phyloP scores from a whole-genome alignment of 35 echinoderm and acorn worm genomes.

The Stichopus chloronotus region DNA sequence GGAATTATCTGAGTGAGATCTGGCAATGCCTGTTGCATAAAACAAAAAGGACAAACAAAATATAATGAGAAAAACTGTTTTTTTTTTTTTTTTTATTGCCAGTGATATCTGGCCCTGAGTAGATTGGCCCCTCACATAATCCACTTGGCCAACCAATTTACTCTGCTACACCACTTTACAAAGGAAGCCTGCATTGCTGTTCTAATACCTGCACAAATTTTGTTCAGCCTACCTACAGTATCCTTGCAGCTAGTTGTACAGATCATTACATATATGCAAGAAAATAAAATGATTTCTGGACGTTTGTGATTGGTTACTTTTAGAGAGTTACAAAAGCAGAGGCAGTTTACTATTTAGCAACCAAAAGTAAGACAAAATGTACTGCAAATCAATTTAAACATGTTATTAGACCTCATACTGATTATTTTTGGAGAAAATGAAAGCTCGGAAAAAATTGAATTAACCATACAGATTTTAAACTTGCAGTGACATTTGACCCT shows the following conservation, averaged over 20 bases:
- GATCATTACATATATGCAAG: background rate
- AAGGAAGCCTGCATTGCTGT: background rate
- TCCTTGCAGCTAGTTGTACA: background rate
- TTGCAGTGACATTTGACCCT: too few species aligned
- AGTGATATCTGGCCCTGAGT: conserved; percentile 13
- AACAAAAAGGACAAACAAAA: background rate
- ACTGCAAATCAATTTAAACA: background rate
- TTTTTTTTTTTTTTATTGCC: background rate
- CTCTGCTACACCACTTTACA: background rate
- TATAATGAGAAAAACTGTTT: background rate
- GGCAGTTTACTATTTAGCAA: background rate
- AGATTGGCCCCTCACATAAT: background rate
- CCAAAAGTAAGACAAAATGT: background rate
- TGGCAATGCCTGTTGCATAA: background rate
- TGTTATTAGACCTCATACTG: too few species aligned
- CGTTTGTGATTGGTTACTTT: background rate
- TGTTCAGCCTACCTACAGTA: background rate
- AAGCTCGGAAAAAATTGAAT: too few species aligned
- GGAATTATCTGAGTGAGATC: conserved; percentile 11
- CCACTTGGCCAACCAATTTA: conserved; percentile 6
- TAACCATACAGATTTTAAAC: too few species aligned
- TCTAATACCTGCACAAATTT: background rate
- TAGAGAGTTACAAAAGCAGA: background rate
- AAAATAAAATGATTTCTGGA: background rate
- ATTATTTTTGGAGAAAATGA: too few species aligned